phyloP scores from a whole-genome alignment of 2,797 vertebrate genomes.

The Falco naumanni region DNA sequence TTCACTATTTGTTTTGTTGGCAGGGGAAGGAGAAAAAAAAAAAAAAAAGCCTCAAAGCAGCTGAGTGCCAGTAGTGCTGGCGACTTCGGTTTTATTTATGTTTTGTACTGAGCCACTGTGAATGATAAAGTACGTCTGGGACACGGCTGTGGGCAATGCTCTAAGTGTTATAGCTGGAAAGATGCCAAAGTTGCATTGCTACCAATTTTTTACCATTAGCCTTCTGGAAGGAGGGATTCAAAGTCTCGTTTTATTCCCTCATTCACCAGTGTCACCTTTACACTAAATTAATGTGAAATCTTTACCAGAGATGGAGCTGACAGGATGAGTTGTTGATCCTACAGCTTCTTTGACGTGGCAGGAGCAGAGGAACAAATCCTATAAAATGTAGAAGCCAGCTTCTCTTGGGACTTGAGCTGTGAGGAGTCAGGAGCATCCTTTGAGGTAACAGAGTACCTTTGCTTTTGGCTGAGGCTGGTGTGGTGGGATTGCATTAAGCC shows the following conservation, averaged over 20 bases:
- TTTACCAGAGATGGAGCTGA: slow-evolving; percentile 13
- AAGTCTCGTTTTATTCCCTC: slow-evolving; percentile 14
- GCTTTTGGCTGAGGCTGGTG: neutral
- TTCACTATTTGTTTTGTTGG: slow-evolving; percentile 11
- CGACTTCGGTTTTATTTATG: slow-evolving; percentile 52
- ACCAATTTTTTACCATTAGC: slow-evolving; percentile 44
- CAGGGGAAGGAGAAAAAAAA: neutral
- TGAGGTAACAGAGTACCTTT: neutral
- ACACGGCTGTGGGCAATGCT: neutral
- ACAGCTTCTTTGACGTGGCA: neutral
- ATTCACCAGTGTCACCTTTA: neutral
- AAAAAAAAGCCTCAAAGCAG: neutral
- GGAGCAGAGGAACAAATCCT: neutral
- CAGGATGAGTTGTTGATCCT: neutral
- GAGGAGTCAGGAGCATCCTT: neutral
- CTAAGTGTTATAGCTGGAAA: slow-evolving; percentile 12
- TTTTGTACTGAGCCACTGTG: neutral
- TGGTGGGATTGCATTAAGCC: neutral
- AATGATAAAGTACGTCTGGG: slow-evolving; percentile 53
- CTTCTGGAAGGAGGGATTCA: slow-evolving; percentile 2
- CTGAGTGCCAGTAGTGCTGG: slow-evolving; percentile 17
- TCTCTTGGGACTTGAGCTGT: neutral
- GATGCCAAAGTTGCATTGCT: slow-evolving; percentile 2
- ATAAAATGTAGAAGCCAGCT: neutral
- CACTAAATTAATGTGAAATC: slow-evolving; percentile 20